Evolutionary conservation across 1,140 invertebrate genomes (phyloP).

Genomic region (Bicyclus anynana): DNA sequence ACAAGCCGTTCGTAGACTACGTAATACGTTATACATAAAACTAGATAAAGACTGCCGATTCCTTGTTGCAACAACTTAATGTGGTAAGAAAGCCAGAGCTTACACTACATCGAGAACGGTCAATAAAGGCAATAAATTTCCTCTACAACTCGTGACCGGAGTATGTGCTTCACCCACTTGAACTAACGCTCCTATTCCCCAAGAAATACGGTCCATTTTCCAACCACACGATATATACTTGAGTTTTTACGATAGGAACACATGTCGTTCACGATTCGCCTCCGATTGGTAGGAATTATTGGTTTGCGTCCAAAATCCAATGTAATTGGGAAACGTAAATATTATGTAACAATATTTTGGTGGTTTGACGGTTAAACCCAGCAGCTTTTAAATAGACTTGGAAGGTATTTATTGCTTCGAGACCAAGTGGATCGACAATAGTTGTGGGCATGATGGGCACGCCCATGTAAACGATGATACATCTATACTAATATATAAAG

Average conservation of each 20-base stretch:
- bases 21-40: not conserved
- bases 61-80: conserved; percentile 12
- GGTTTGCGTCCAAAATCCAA: conserved; percentile 6
- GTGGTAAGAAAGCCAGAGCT: conserved; percentile 8
- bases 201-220: not conserved
- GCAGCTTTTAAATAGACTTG: no score
- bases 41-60: conserved; percentile 13
- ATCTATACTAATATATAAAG: no score
- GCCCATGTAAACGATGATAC: no score
- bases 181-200: not conserved
- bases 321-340: conserved; percentile 8
- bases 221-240: not conserved
- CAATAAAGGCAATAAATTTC: conserved; percentile 21
- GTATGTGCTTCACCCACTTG: not conserved
- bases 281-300: conserved; percentile 9
- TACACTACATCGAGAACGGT: conserved; percentile 12
- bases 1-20: no score
- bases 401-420: no score
- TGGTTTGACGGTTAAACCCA: no score
- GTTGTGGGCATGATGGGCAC: no score
- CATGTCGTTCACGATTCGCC: conserved; percentile 10
- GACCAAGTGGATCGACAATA: no score
- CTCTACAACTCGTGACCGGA: conserved; percentile 14
- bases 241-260: conserved; percentile 13
- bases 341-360: not conserved